Evolutionary conservation across 2,113 vertebrate species (phyloP), one percentile per base, ranked within the genome.

Genomic region (Corythornis madagascariensis): DNA sequence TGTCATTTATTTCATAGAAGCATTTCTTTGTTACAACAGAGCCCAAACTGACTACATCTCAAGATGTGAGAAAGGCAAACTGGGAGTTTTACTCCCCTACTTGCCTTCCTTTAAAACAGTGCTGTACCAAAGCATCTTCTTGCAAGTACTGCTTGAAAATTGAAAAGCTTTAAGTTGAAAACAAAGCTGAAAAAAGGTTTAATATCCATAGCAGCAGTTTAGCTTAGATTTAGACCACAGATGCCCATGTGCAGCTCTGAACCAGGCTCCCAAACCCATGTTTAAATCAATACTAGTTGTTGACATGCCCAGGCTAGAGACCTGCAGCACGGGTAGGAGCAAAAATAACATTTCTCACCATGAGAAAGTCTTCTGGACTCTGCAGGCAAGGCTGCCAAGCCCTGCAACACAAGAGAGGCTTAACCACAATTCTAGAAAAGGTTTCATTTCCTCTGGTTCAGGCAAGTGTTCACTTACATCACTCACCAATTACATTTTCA

Each of bases 341-440:
- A 0, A n/a, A 66, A n/a, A 20, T 28, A 95, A 4, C 38, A 38
- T 47, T 43, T 56, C 63, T 57, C 74, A n/a, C 5, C 8, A 38
- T 0, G 3, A 26, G 6, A 22, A 63, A 67, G 43, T 35, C 45
- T 35, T 24, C 48, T 8, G 60, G 73, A 47, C 61, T 43, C 65
- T 10, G 40, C 16, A n/a, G 55, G 52, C 55, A 29, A 61, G 22
- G 71, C 63, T 76, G 66, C 57, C 6, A 1, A 88, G 73, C 70
- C 7, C 73, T 4, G 53, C 0, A 1, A 56, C 56, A 25, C 3
- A 16, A 56, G 16, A 13, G 24, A 0, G 0, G 24, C 69, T 86
- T n/a, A 52, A 85, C 63, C 28, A 3, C 52, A 43, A 10, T 10
- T 25, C 94, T 60, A 56, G 22, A 16, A 53, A 70, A 83, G 53